Percentiles rank a stretch among this genome's conserved stretches.
phyloP scores from a whole-genome alignment of 2,797 vertebrate genomes.

The Acanthiza pusilla region DNA sequence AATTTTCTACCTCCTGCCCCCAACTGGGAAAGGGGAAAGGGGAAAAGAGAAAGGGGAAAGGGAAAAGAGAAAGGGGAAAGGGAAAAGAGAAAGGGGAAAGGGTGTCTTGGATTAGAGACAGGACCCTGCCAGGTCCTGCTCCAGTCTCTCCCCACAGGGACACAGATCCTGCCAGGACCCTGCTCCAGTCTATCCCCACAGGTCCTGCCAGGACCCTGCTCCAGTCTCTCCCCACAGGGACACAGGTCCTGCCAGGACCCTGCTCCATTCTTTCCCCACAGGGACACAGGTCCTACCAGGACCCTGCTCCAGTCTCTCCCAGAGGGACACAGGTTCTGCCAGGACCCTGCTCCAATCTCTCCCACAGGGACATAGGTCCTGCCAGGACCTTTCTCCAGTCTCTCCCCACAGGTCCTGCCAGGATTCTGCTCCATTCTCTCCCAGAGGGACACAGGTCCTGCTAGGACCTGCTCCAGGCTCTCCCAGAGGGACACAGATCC shows the following conservation, averaged over 20 bases:
- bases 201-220: neutral
- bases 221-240: neutral
- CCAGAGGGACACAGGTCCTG: neutral
- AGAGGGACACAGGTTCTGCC: neutral
- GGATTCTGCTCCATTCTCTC: neutral
- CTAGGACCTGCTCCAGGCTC: neutral
- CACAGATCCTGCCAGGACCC: too few species aligned
- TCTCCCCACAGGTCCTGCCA: neutral
- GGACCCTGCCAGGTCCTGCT: too few species aligned
- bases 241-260: neutral
- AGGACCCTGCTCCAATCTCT: neutral
- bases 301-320: neutral
- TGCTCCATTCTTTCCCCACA: neutral
- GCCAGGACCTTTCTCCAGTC: neutral
- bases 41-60: too few species aligned
- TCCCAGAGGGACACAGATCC: too few species aligned
- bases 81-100: neutral
- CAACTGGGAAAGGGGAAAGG: too few species aligned
- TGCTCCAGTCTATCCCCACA: too few species aligned
- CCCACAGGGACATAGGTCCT: neutral
- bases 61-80: too few species aligned
- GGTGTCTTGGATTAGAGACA: too few species aligned
- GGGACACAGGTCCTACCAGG: neutral
- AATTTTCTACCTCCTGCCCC: neutral
- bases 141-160: too few species aligned